Evolutionary conservation across 2,113 vertebrate genomes (phyloP), one percentile per base, ranked within the genome.

Genomic region (Erythrolamprus reginae): DNA sequence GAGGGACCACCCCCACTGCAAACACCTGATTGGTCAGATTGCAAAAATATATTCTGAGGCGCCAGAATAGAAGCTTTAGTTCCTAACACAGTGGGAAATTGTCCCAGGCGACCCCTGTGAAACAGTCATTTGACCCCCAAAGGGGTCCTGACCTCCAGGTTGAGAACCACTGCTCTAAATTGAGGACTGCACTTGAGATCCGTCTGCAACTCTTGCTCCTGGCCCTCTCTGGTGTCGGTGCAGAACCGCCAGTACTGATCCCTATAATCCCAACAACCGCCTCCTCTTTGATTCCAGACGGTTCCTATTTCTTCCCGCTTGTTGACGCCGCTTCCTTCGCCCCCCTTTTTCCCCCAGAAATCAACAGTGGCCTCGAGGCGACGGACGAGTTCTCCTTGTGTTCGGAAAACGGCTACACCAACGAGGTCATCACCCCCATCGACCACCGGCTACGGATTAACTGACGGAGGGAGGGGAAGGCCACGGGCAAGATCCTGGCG

Each of bases 301-400:
- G n/a, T n/a, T n/a, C 3, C 23, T n/a, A 0, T 7, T 47, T 2
- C 1, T 38, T 55, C 42, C 93, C 55, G 85, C 51, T 12, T 9
- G 1, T 55, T 55, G 7, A 33, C 65, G 0, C 91, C 15, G 1
- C 15, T 77, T 38, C 65, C 65, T 45, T 8, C 5, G 0, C 6
- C 13, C 61, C 19, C 19, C 5, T 10, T 51, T 21, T 96, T 8
- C 86, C 91, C 15, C 93, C 96, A 99, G 99, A 99, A 93, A 97
- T 99, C 85, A 98, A 98, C 95, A 98, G 96, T 0, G 98, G 99
- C 0, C 95, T 98, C 65, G 97, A 98, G 94, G 94, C 96, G 83
- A 95, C 98, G 0, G 98, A 99, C 0, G 98, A 98, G 89, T 96
- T 99, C 42, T 98, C 98, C 0, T 94, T 98, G 10, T 98, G 96